phyloP scores from a whole-genome alignment of 2,888 invertebrate species.

The Orchesella flavescens region DNA sequence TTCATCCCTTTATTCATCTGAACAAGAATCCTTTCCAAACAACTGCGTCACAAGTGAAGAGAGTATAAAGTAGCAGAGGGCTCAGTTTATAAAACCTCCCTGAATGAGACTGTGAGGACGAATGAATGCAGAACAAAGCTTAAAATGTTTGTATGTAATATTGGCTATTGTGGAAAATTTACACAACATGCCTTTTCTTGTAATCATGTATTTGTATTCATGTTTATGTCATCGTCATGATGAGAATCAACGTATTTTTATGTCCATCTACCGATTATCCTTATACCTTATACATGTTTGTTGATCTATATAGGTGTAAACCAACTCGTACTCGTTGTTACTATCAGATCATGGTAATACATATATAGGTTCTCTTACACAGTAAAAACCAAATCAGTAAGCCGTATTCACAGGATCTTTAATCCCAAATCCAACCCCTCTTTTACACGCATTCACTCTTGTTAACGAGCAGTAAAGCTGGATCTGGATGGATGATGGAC shows the following conservation, averaged over 20 bases:
- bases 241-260: constrained; percentile 16
- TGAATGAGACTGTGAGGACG: constrained; percentile 12
- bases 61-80: constrained; percentile 26
- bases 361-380: background rate
- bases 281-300: background rate
- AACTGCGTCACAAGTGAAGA: constrained; percentile 37
- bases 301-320: background rate
- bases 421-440: constrained; percentile 44
- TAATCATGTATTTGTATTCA: background rate
- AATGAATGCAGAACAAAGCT: constrained; percentile 7
- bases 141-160: constrained; percentile 17
- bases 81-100: constrained; percentile 23
- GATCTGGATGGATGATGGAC: too few relatives aligned
- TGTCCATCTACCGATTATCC: background rate
- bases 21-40: constrained; percentile 52
- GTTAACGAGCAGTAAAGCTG: constrained; percentile 6
- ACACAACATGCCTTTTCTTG: constrained; percentile 35
- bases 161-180: constrained; percentile 31
- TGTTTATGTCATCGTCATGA: constrained; percentile 5
- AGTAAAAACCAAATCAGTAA: constrained; percentile 6
- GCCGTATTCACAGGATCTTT: background rate
- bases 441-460: constrained; percentile 32
- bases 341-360: background rate
- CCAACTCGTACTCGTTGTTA: background rate
- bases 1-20: constrained; percentile 42